Evolutionary conservation across 2,888 invertebrate species (phyloP).

Genomic region (Melolontha melolontha): DNA sequence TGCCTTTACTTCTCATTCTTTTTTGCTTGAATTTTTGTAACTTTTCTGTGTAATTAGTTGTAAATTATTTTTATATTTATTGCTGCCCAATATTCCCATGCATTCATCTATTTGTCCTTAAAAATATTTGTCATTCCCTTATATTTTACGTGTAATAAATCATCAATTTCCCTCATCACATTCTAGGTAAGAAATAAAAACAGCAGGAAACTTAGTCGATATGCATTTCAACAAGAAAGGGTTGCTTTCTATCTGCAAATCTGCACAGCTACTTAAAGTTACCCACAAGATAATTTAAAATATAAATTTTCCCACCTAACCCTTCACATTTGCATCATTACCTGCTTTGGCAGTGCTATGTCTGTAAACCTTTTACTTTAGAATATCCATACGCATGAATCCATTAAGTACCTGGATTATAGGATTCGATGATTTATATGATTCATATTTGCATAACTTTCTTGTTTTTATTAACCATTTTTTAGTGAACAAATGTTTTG

Average conservation of each 20-base stretch:
- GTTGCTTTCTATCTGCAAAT: slow-evolving; percentile 17
- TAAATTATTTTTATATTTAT: no score
- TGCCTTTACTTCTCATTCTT: no score
- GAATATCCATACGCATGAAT: slow-evolving; percentile 23
- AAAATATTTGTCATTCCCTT: no score
- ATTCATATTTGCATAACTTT: not conserved
- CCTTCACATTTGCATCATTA: slow-evolving; percentile 15
- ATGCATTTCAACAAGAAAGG: slow-evolving; percentile 15
- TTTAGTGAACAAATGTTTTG: not conserved
- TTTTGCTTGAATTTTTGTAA: no score
- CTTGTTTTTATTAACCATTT: not conserved
- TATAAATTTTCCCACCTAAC: slow-evolving; percentile 21
- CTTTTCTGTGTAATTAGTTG: no score
- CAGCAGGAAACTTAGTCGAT: slow-evolving; percentile 22
- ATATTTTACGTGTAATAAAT: not conserved
- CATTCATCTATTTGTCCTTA: no score
- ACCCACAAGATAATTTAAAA: not conserved
- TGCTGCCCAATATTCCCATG: no score
- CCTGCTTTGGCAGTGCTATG: slow-evolving; percentile 7
- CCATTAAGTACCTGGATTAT: slow-evolving; percentile 26
- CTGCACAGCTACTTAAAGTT: not conserved
- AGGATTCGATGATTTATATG: slow-evolving; percentile 10
- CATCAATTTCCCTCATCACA: not conserved
- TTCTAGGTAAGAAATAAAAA: slow-evolving; percentile 15
- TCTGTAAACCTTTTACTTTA: slow-evolving; percentile 7